Evolutionary conservation across 2,113 vertebrate species (phyloP), one percentile per base, ranked within the genome.

Genomic region (Onychostoma macrolepis): DNA sequence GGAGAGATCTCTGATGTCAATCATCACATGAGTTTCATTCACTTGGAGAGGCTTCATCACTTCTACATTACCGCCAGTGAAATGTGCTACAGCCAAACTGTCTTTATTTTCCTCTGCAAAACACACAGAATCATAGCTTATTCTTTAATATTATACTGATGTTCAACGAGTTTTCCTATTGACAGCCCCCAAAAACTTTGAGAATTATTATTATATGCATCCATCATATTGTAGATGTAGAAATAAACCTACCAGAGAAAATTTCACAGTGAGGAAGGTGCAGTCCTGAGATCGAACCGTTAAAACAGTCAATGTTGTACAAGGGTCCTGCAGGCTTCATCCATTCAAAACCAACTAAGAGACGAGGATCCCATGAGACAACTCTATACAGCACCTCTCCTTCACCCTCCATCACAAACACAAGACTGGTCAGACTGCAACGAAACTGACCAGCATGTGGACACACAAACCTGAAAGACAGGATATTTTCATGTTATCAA

Each of bases 181-280:
- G 48, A 50, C 1, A 38, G 0, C 48, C 13, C 43, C 43, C 43
- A 12, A 45, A 45, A 38, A 1, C 10, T 43, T 43, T 43, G 7
- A 43, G 1, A 78, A 58, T 56, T 58, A 12, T 50, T 50, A 11
- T 50, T 13, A 50, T 50, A 50, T 50, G 12, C 48, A 50, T 50
- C 48, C 48, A 15, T 48, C 48, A 24, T 43, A 75, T 13, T 58
- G 6, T 58, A 4, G 7, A 28, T 79, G 38, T 3, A 33, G 41
- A 50, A 17, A 63, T 53, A 26, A 72, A 81, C 85, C 84, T 81
- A 92, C 89, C 89, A 71, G 76, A 56, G 43, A n/a, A 2, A 6
- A 83, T 56, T 83, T 89, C 89, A 74, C 91, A 92, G 89, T 92
- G 91, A 72, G 91, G 92, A 48, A 92, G 56, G 48, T 89, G 84